Evolutionary conservation across 2,113 vertebrate species (phyloP).

Genomic region (Hylia prasina): DNA sequence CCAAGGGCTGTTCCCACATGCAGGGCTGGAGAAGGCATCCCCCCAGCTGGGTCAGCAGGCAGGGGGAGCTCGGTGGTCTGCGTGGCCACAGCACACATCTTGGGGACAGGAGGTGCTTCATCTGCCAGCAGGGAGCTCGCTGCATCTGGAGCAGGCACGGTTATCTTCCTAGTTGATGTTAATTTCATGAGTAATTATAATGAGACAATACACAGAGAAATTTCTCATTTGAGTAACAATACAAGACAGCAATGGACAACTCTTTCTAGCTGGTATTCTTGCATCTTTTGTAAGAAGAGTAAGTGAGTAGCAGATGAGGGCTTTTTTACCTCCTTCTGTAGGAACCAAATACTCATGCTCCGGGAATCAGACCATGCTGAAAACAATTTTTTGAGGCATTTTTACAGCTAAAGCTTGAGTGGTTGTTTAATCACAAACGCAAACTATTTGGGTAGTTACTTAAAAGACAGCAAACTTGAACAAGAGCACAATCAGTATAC

Average conservation of each 20-base stretch:
- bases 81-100: neutral
- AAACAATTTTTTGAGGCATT: neutral
- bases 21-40: neutral
- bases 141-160: neutral
- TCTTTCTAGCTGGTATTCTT: neutral
- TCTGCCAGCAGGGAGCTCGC: neutral
- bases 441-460: neutral
- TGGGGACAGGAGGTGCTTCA: neutral
- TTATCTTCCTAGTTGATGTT: neutral
- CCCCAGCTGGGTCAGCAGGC: neutral
- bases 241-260: neutral
- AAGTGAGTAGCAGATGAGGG: accelerated
- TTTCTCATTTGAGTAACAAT: neutral
- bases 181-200: neutral
- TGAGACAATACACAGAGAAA: accelerated
- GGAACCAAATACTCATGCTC: neutral
- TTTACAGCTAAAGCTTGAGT: neutral
- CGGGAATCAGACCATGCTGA: neutral
- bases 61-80: neutral
- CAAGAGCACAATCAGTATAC: neutral
- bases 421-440: neutral
- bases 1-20: neutral
- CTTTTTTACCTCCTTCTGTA: neutral
- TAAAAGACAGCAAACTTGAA: neutral
- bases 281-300: neutral